phyloP scores from a whole-genome alignment of 2,113 vertebrate genomes.

The Paracanthobrama guichenoti region DNA sequence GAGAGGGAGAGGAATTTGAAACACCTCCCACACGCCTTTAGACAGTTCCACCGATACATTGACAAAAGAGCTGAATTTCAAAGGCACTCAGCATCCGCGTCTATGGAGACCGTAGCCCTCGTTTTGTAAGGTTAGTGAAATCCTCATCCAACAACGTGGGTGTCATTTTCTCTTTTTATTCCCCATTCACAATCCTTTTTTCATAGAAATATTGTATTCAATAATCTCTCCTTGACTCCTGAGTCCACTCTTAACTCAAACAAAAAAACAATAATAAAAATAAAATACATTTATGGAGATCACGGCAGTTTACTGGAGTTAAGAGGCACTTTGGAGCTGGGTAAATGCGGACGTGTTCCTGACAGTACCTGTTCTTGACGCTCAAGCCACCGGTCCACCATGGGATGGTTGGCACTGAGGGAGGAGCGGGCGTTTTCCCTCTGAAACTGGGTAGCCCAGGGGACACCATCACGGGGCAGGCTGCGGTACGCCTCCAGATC shows the following conservation, averaged over 20 bases:
- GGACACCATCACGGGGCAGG: slow-evolving; percentile 90
- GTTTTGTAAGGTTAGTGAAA: slow-evolving; percentile 37
- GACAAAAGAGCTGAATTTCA: slow-evolving; percentile 51
- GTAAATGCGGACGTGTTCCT: slow-evolving; percentile 78
- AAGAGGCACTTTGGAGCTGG: neutral
- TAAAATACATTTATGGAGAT: no score
- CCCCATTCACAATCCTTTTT: neutral
- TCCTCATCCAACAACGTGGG: slow-evolving; percentile 20
- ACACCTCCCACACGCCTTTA: slow-evolving; percentile 53
- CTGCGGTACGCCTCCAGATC: slow-evolving; percentile 82
- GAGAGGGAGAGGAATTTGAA: slow-evolving; percentile 49
- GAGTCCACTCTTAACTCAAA: neutral
- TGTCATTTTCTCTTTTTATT: slow-evolving; percentile 20
- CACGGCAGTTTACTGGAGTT: neutral
- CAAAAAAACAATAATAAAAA: neutral
- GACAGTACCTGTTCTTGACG: slow-evolving; percentile 83
- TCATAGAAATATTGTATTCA: neutral
- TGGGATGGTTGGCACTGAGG: slow-evolving; percentile 93
- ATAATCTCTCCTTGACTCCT: slow-evolving; percentile 6
- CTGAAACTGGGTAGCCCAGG: no score
- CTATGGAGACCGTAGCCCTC: slow-evolving; percentile 49
- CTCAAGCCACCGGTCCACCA: slow-evolving; percentile 97
- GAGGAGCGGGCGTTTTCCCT: slow-evolving; percentile 92
- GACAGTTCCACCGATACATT: slow-evolving; percentile 33
- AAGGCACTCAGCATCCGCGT: slow-evolving; percentile 63